phyloP scores from a whole-genome alignment of 2,113 vertebrate genomes.

The Oxygymnocypris stewartii region DNA sequence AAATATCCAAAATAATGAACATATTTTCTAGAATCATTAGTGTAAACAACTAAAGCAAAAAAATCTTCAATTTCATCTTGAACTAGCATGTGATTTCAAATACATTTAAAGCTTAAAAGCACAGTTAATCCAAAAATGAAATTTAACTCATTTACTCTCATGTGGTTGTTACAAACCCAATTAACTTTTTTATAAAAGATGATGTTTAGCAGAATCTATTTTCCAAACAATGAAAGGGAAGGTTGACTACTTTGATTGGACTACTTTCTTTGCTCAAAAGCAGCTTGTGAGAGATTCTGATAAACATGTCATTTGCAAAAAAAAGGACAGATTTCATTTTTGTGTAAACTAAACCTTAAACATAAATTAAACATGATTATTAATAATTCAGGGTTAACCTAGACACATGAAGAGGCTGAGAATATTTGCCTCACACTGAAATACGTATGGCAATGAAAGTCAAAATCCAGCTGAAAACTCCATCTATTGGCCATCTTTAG shows the following conservation, averaged over 20 bases:
- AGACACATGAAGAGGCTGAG: neutral
- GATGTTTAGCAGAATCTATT: neutral
- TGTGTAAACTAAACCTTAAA: neutral
- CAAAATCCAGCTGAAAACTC: neutral
- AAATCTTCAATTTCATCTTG: neutral
- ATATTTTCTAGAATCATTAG: neutral
- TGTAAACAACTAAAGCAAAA: neutral
- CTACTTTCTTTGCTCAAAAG: neutral
- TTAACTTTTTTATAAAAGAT: neutral
- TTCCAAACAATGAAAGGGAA: neutral
- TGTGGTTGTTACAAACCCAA: too few species aligned
- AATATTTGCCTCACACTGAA: conserved; percentile 1
- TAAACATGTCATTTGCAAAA: neutral
- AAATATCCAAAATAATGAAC: neutral
- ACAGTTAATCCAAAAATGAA: neutral
- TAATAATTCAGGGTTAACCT: neutral
- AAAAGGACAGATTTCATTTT: neutral
- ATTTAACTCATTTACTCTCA: too few species aligned
- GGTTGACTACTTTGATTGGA: neutral
- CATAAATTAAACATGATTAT: neutral
- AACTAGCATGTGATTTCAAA: neutral
- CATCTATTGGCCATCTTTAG: conserved; percentile 20
- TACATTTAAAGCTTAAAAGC: neutral
- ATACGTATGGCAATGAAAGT: neutral
- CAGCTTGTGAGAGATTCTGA: neutral